Conservation (phyloP, 2,797 vertebrate genomes). For the Chrosomus eos region DNA sequence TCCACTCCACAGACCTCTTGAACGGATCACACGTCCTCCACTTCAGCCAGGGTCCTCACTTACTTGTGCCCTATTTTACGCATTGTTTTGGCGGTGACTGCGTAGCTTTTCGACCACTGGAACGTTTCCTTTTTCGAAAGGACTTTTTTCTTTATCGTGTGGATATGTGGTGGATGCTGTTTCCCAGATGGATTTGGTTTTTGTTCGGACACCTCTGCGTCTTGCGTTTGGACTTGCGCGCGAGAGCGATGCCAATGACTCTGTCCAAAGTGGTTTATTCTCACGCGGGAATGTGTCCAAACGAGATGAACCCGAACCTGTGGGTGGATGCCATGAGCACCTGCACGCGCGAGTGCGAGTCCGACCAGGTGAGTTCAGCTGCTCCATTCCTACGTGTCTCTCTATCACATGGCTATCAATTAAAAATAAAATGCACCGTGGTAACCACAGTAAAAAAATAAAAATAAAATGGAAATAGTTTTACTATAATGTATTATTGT, state of each 20-base stretch:
- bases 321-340: constrained; percentile 99
- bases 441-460: background rate
- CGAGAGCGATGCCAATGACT: constrained; percentile 77
- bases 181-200: constrained; percentile 87
- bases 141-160: background rate
- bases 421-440: background rate
- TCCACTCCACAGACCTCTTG: constrained; percentile 50
- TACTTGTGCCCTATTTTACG: background rate
- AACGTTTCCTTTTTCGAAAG: constrained; percentile 24
- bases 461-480: background rate
- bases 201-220: constrained; percentile 77
- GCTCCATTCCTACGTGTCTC: background rate
- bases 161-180: constrained; percentile 86
- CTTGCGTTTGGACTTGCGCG: constrained; percentile 73
- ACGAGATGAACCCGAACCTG: constrained; percentile 98
- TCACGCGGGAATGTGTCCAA: constrained; percentile 95
- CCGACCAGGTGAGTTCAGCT: constrained; percentile 88
- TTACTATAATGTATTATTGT: too few species aligned
- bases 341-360: constrained; percentile 93
- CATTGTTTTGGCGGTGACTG: background rate
- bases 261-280: constrained; percentile 89
- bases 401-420: too few species aligned
- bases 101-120: background rate
- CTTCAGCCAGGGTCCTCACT: constrained; percentile 7
- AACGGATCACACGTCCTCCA: constrained; percentile 51